A percentile compares a stretch with the other conserved stretches of the same genome.
Conservation (phyloP, 2,888 invertebrate species). For the Chorisops tibialis region DNA sequence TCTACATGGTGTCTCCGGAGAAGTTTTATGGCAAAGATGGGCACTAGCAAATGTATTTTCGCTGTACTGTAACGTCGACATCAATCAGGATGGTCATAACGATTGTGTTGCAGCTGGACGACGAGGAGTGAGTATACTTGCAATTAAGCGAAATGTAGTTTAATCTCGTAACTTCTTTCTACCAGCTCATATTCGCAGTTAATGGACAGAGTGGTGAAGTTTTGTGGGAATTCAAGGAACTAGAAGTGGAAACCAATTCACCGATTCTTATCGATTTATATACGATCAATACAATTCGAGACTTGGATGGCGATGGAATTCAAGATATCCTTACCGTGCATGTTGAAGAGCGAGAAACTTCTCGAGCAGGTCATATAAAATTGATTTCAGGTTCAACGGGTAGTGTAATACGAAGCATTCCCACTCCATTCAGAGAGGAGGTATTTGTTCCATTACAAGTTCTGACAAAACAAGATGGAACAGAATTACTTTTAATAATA, state of each 20-base stretch:
- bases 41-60: conserved; percentile 69
- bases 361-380: conserved; percentile 62
- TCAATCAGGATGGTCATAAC: conserved; percentile 63
- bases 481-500: conserved; percentile 63
- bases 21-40: conserved; percentile 72
- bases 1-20: conserved; percentile 68
- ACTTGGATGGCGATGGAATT: conserved; percentile 66
- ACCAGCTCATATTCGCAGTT: conserved; percentile 61
- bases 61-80: conserved; percentile 67
- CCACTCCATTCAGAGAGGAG: conserved; percentile 64
- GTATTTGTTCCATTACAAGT: conserved; percentile 72
- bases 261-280: conserved; percentile 59
- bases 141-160: no score
- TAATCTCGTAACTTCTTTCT: conserved; percentile 20
- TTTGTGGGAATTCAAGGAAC: conserved; percentile 59
- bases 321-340: conserved; percentile 70
- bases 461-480: conserved; percentile 60
- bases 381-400: conserved; percentile 70
- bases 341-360: conserved; percentile 55
- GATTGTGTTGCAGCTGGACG: conserved; percentile 74
- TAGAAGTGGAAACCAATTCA: conserved; percentile 52
- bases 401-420: conserved; percentile 58
- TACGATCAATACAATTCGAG: conserved; percentile 67
- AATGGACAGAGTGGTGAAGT: conserved; percentile 64
- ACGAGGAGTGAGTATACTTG: conserved; percentile 59